These are phyloP conservation scores for Toxotes lorentzi DNA, from an alignment of 2,797 vertebrate genomes.

Conservation along the genomic window DNA sequence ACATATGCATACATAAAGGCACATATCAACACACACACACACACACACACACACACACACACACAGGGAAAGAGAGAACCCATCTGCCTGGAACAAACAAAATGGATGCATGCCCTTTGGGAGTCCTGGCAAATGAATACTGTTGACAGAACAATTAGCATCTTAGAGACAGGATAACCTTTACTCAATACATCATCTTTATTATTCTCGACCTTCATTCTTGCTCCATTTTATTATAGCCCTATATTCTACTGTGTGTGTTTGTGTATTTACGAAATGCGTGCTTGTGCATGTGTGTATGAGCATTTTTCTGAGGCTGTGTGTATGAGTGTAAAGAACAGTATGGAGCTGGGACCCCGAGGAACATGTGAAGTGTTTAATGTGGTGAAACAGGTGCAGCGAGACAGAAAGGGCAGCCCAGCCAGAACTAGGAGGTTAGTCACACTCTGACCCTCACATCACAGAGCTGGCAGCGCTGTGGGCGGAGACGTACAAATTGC, in stretches of 20 bases:
- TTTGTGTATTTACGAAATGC: slow-evolving; percentile 8
- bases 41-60: slow-evolving; percentile 41
- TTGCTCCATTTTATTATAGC: slow-evolving; percentile 69
- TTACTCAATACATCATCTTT: slow-evolving; percentile 89
- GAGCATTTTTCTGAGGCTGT: slow-evolving; percentile 38
- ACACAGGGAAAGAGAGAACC: slow-evolving; percentile 62
- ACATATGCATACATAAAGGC: slow-evolving; percentile 53
- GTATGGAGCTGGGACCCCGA: slow-evolving; percentile 81
- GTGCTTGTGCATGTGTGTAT: slow-evolving; percentile 6
- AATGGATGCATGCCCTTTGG: slow-evolving; percentile 88
- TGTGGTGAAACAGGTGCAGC: slow-evolving; percentile 88
- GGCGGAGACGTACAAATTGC: slow-evolving; percentile 74
- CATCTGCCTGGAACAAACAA: slow-evolving; percentile 82
- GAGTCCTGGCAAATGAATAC: slow-evolving; percentile 89
- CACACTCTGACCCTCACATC: slow-evolving; percentile 76
- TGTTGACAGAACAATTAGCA: slow-evolving; percentile 93
- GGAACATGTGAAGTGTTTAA: slow-evolving; percentile 83
- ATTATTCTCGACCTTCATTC: slow-evolving; percentile 87
- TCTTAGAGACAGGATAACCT: slow-evolving; percentile 92
- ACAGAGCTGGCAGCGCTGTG: slow-evolving; percentile 68
- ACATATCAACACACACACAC: slow-evolving; percentile 46
- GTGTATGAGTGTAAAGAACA: slow-evolving; percentile 50
- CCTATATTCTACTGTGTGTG: slow-evolving; percentile 2
- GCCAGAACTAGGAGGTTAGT: slow-evolving; percentile 73
- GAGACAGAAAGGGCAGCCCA: slow-evolving; percentile 89